Base-by-base conservation (phyloP, 1,140 invertebrate species). In the Physella acuta region DNA sequence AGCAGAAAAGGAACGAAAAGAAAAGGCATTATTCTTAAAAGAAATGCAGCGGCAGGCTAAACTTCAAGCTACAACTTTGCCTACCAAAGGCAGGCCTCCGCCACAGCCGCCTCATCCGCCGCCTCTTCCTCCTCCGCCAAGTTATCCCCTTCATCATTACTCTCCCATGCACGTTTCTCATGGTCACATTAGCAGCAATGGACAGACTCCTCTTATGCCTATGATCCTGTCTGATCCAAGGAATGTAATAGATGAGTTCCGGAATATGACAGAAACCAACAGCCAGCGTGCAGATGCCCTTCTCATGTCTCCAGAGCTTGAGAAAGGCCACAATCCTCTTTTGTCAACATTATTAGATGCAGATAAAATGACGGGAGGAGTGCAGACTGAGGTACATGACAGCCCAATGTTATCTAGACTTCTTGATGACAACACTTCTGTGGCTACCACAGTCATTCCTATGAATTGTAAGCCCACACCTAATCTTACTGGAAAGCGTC, bases 321-420 rank as follows among this genome's bases (percentile, higher is more conserved):
- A 68, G 5, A 58, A 68, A 33, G 34, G 36, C 33, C 37, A 59
- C 33, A 58, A 39, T 44, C 56, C 66, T 68, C 56, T 68, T 20
- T 20, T 59, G 26, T 59, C 66, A n/a, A 59, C 49, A 30, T 51
- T 60, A 16, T 36, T 68, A 30, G 66, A 68, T 17, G 66, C 44
- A 16, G 39, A 68, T n/a, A 59, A 44, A 39, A 8, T 30, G n/a
- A 11, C n/a, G 37, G 58, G 60, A 51, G 53, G 59, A 59, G 39
- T 62, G 1, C 74, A 75, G 66, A 75, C 73, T 36, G 77, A 65
- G 34, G 59, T 77, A 33, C 71, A 74, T 60, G 75, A 82, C 55
- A 79, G 79, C 69, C 78, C 83, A 36, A 85, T 86, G 82, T 73
- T 86, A 63, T 84, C 85, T 71, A 83, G 77, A 72, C 77, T 86